Evolutionary conservation across 2,888 invertebrate species (phyloP), one percentile per base, ranked within the genome.

Genomic region (Lottia gigantea): DNA sequence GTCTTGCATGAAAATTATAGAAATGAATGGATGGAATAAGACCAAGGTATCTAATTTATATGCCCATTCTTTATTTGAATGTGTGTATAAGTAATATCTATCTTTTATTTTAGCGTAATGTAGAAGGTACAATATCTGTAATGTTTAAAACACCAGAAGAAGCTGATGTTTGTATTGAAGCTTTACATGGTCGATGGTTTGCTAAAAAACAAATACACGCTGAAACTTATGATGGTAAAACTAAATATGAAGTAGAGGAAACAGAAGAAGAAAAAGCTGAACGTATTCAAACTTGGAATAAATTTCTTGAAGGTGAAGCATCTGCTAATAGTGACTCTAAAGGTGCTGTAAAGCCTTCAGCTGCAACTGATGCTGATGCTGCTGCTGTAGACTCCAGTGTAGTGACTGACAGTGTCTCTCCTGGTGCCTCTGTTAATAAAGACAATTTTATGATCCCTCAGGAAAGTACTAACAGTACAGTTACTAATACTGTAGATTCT

Each of bases 221-320:
- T 4, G 94, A 94, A 86, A 93, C 94, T 76, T 98, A 96, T 95
- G 97, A 99, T 90, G 98, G 98, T 23, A 94, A 94, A 87, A 95
- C 96, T 0, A 98, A 96, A 88, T 97, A 94, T 89, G 94, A 92
- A 88, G 92, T 97, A 82, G 92, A 92, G 68, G 98, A 98, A 90
- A 96, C 97, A 0, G 96, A 95, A 85, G 93, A 94, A 65, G 95
- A 97, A 87, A 92, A 93, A 40, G 92, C 92, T 75, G 92, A 94
- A 74, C 91, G 98, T 74, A 89, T 97, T 70, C 92, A 93, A 66
- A 94, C 95, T 78, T 99, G 98, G 97, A 94, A 94, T 40, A 71
- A 79, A 6, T 88, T 82, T 75, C 76, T 89, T 66, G 84, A 84
- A 69, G 67, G 67, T 0, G 80, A 68, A 23, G 76, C 62, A 25